phyloP scores from a whole-genome alignment of 1,140 invertebrate species.

The Leptonema lineaticorne region DNA sequence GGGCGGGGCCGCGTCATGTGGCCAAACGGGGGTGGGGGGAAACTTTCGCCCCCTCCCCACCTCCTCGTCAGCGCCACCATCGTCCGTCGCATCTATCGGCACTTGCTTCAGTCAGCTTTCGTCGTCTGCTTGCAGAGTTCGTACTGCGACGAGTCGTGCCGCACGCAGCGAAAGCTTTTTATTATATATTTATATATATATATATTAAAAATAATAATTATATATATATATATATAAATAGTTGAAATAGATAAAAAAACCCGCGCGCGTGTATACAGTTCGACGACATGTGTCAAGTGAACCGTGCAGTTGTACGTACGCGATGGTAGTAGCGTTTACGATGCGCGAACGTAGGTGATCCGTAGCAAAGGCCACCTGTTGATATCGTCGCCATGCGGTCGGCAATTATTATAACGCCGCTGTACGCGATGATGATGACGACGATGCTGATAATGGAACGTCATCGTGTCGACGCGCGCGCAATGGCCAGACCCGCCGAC shows the following conservation, averaged over 20 bases:
- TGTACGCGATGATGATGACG: constrained; percentile 12
- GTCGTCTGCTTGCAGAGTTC: constrained; percentile 4
- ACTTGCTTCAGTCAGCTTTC: constrained; percentile 36
- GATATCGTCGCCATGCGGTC: constrained; percentile 16
- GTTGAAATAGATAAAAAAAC: neutral
- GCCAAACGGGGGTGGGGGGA: neutral
- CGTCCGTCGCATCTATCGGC: neutral
- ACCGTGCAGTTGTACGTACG: too few species aligned
- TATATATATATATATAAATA: too few species aligned
- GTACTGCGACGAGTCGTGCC: too few species aligned
- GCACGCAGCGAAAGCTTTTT: too few species aligned
- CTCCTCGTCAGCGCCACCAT: neutral
- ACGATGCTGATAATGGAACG: too few species aligned
- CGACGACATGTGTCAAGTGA: neutral
- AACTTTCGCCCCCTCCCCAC: neutral
- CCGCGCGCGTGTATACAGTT: neutral
- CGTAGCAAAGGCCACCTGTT: constrained; percentile 21
- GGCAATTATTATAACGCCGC: neutral
- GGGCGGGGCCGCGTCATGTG: neutral
- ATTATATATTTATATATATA: too few species aligned
- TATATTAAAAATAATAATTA: too few species aligned
- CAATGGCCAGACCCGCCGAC: constrained; percentile 54
- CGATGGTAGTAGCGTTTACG: too few species aligned
- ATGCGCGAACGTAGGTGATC: too few species aligned
- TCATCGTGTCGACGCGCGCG: constrained; percentile 47